These are phyloP conservation scores for Hypercompe scribonia DNA, from an alignment of 2,888 invertebrate genomes.

Conservation along the genomic window DNA sequence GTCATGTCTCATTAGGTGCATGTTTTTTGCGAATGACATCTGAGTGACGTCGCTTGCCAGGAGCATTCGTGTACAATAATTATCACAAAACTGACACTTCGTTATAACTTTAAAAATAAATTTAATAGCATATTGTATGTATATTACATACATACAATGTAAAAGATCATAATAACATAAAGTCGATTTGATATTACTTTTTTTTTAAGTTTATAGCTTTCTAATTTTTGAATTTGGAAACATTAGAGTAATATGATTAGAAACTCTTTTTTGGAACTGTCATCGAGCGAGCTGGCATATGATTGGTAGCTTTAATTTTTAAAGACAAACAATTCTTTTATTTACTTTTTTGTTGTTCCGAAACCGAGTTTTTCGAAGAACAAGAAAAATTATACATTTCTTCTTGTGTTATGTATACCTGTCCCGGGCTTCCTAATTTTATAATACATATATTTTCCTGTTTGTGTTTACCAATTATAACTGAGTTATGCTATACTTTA, in stretches of 20 bases:
- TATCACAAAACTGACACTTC: background rate
- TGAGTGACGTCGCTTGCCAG: constrained; percentile 25
- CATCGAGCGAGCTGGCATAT: background rate
- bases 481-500: background rate
- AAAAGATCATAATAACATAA: background rate
- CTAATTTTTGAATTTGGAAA: background rate
- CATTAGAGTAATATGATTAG: background rate
- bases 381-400: no score
- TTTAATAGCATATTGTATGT: background rate
- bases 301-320: no score
- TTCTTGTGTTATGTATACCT: background rate
- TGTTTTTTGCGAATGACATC: constrained; percentile 54
- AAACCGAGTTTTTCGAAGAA: no score
- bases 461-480: background rate
- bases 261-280: background rate
- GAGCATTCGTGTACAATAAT: background rate
- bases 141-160: no score
- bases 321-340: no score
- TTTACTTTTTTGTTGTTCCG: no score
- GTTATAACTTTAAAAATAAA: background rate
- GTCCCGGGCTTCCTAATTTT: background rate
- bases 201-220: background rate
- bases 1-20: constrained; percentile 30
- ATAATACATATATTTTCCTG: background rate
- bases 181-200: no score